Evolutionary conservation across 2,888 invertebrate genomes (phyloP).

Genomic region (Drosophila cyrtoloma): DNA sequence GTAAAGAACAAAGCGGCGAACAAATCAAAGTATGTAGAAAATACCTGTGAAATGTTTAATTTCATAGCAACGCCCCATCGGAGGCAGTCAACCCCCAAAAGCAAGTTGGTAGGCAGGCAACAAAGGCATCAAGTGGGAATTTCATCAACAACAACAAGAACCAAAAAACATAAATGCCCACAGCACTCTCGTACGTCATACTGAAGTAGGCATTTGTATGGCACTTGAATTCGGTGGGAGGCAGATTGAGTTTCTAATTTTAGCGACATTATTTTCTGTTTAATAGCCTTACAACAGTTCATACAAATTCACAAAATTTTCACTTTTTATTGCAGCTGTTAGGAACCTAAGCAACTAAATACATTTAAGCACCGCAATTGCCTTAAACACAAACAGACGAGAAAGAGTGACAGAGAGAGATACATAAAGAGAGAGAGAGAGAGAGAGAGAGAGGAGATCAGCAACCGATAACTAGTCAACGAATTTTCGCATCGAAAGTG

Average conservation of each 20-base stretch:
- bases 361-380: constrained; percentile 68
- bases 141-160: constrained; percentile 30
- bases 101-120: constrained; percentile 31
- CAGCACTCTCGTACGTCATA: constrained; percentile 3
- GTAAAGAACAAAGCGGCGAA: constrained; percentile 65
- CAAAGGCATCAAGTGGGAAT: constrained; percentile 43
- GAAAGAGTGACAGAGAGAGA: constrained; percentile 6
- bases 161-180: constrained; percentile 14
- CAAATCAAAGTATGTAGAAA: constrained; percentile 76
- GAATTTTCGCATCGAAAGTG: constrained; percentile 62
- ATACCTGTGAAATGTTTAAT: constrained; percentile 82
- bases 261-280: constrained; percentile 24
- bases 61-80: constrained; percentile 84
- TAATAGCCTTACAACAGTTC: constrained; percentile 3
- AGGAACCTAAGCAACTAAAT: constrained; percentile 47
- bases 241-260: constrained; percentile 34
- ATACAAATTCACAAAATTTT: constrained; percentile 3
- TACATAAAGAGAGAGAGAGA: constrained; percentile 5
- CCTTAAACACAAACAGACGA: constrained; percentile 52
- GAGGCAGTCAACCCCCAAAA: constrained; percentile 57
- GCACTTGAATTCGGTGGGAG: constrained; percentile 3
- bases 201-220: constrained; percentile 17
- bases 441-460: constrained; percentile 14
- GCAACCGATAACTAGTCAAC: constrained; percentile 62
- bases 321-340: constrained; percentile 50